Percentiles rank a stretch among this genome's conserved stretches.
Evolutionary conservation across 2,797 vertebrate species (phyloP).

Genomic region (Lerista edwardsae): DNA sequence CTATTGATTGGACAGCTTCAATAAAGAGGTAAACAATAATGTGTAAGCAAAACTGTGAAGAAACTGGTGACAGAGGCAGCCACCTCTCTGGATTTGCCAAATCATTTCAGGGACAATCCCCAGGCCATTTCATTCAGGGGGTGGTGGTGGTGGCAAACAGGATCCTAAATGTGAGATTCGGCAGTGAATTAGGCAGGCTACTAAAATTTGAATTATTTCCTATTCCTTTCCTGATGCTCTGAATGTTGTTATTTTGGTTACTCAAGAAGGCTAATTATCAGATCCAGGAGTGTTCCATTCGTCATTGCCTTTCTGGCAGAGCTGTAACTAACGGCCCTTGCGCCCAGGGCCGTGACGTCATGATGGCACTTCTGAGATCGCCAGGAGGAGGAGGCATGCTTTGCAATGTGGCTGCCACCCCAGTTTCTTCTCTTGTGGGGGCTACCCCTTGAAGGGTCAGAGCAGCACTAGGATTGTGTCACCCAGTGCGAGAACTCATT

Average conservation of each 20-base stretch:
- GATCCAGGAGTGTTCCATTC: not conserved
- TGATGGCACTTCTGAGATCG: too few relatives aligned
- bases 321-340: too few relatives aligned
- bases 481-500: too few relatives aligned
- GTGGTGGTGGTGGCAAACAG: not conserved
- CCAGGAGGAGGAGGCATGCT: too few relatives aligned
- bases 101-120: not conserved
- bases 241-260: not conserved
- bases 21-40: not conserved
- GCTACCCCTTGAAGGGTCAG: too few relatives aligned
- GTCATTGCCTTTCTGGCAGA: too few relatives aligned
- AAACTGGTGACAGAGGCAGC: not conserved
- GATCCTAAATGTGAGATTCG: not conserved
- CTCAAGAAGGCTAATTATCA: not conserved
- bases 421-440: too few relatives aligned
- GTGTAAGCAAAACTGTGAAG: not conserved
- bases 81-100: not conserved
- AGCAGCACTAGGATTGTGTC: too few relatives aligned
- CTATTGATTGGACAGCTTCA: not conserved
- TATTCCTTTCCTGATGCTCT: not conserved
- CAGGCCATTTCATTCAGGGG: not conserved
- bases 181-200: too few relatives aligned
- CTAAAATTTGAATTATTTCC: not conserved
- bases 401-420: too few relatives aligned
- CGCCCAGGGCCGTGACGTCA: too few relatives aligned